Evolutionary conservation across 2,888 invertebrate species (phyloP), one percentile per base, ranked within the genome.

Genomic region (Polydrusus tereticollis): DNA sequence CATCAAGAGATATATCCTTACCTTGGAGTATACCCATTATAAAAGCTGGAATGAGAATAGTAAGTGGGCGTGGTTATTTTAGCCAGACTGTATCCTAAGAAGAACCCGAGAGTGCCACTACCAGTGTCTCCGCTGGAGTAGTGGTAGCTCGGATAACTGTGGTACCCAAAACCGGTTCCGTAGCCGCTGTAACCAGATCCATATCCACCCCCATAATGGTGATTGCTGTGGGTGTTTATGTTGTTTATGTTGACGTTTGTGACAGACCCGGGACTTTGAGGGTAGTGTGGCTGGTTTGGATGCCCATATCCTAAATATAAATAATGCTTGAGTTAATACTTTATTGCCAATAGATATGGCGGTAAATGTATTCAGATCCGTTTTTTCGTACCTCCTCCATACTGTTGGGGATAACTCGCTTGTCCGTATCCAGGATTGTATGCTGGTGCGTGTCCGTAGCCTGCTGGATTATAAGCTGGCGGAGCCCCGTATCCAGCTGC

Each of bases 71-170:
- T 81, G 23, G 79, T 81, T 5, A 83, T 12, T 74, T 78, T 78
- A 5, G 78, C 83, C 29, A 83, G 52, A 7, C 80, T 78, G 62
- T 83, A 83, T 1, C 83, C 83, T 2, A 83, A 73, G 75, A 80
- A 83, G 64, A 83, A 82, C 4, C 83, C 83, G 33, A 83, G 69
- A 23, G 78, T 75, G 8, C 80, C 79, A 75, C 81, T 82, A n/a
- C 82, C 82, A 12, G 79, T 78, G 62, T 81, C 80, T 16, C 69
- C 64, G 6, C 69, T 62, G 12, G 77, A 73, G 72, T 82, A 83
- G 38, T 77, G 77, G 52, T 82, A 82, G 6, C 77, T 75, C 14
- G 80, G 79, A 50, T 74, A 71, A 8, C 62, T 29, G 14, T 43
- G 36, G 20, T 50, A 64, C 10, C 76, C 73, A 20, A 70, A 73